Base-by-base conservation (phyloP, 2,797 vertebrate genomes). In the Sparus aurata region DNA sequence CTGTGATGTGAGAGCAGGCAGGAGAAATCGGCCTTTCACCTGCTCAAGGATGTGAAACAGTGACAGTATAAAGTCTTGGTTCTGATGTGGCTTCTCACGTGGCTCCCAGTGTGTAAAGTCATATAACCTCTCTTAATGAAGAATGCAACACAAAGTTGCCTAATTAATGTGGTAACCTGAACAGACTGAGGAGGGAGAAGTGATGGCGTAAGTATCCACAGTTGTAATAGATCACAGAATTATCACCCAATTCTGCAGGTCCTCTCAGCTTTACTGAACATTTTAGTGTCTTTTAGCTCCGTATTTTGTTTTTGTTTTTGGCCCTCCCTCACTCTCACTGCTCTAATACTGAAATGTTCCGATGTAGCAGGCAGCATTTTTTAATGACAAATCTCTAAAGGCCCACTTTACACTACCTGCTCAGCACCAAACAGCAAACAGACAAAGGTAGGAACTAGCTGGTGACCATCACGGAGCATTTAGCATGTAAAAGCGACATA, bases 11-110 rank as follows among this genome's bases (percentile, higher is more conserved):
- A 74, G 16, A 61, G 69, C 38, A 25, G 54, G 4, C 2, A 38
- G 53, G 22, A 68, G 64, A 77, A 58, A 41, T 43, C 23, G 12
- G 50, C 15, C 43, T 52, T 61, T 18, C 77, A 75, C 67, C 73
- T 83, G 77, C 45, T 77, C 58, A 27, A 54, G 47, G 27, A 61
- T 55, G 62, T 62, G 59, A 70, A 66, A 83, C 20, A 25, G 25
- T 16, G 30, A 73, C 60, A 58, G 53, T 57, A 25, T 62, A 75
- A 63, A 62, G 22, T 30, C 16, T 7, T 17, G 16, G 22, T 63
- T 65, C 17, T 53, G 12, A 49, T 15, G 12, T 55, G 54, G 20
- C 11, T 57, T 65, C 17, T 53, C 16, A 49, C 18, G 12, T 55
- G 54, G 20, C 11, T 57, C 30, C 4, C 13, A 64, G 18, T 52